phyloP scores from a whole-genome alignment of 1,140 invertebrate species.

The Sinella curviseta region DNA sequence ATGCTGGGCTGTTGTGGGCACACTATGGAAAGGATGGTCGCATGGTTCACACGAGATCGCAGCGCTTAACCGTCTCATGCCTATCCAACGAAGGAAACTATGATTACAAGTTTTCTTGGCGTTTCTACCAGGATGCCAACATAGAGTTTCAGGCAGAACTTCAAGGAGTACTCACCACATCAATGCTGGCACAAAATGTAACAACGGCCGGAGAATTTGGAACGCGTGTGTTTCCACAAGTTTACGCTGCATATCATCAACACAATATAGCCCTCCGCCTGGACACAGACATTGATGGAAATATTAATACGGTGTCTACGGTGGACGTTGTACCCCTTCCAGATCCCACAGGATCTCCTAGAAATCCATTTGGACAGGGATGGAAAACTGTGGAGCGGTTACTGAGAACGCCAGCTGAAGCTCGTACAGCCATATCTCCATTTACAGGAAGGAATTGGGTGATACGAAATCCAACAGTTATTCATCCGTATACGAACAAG shows the following conservation, averaged over 20 bases:
- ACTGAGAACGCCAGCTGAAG: background rate
- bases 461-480: background rate
- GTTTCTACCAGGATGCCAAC: conserved; percentile 4
- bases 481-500: background rate
- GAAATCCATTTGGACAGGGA: conserved; percentile 28
- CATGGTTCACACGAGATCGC: background rate
- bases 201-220: background rate
- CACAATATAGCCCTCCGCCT: conserved; percentile 32
- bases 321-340: conserved; percentile 15
- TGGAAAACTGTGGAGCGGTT: background rate
- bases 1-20: background rate
- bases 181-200: background rate
- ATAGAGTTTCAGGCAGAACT: background rate
- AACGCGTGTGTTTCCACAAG: background rate
- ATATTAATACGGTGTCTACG: conserved; percentile 15
- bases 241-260: conserved; percentile 29
- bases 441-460: conserved; percentile 3
- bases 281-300: conserved; percentile 35
- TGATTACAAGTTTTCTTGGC: conserved; percentile 2
- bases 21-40: background rate
- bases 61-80: background rate
- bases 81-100: background rate
- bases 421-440: background rate
- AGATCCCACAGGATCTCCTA: background rate
- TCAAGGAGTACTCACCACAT: background rate